These are phyloP conservation scores for Antedon mediterranea DNA, from an alignment of 53 echinoderm and acorn worm genomes.

Conservation along the genomic window DNA sequence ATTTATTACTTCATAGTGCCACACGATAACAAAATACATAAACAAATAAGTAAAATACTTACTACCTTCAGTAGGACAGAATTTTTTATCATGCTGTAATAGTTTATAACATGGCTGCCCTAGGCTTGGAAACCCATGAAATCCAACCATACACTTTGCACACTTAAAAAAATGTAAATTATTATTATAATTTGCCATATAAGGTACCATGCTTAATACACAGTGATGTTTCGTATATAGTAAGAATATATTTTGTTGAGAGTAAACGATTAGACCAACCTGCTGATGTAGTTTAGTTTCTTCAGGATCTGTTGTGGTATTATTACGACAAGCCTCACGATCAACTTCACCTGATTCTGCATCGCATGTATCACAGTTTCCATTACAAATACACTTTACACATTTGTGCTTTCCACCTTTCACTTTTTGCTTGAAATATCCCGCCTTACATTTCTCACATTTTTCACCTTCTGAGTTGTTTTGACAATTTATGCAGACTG, in stretches of 20 bases:
- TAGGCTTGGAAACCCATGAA: slow-evolving; percentile 42
- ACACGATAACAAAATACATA: too few species aligned
- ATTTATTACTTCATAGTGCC: too few species aligned
- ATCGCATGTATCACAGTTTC: slow-evolving; percentile 66
- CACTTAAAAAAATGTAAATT: slow-evolving; percentile 13
- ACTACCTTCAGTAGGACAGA: too few species aligned
- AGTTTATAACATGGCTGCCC: slow-evolving; percentile 61
- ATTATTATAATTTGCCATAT: too few species aligned
- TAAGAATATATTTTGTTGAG: too few species aligned
- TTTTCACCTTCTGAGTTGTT: slow-evolving; percentile 53
- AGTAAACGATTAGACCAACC: too few species aligned
- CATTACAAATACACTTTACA: slow-evolving; percentile 79
- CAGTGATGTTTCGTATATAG: too few species aligned
- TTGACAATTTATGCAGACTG: slow-evolving; percentile 50
- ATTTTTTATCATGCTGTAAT: neutral
- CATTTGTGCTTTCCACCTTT: too few species aligned
- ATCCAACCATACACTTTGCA: slow-evolving; percentile 44
- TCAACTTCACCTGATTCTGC: slow-evolving; percentile 23
- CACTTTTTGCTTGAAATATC: slow-evolving; percentile 73
- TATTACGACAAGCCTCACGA: slow-evolving; percentile 51
- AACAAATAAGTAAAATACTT: too few species aligned
- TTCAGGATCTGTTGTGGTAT: slow-evolving; percentile 48
- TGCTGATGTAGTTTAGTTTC: slow-evolving; percentile 45
- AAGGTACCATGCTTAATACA: too few species aligned
- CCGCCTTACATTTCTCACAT: slow-evolving; percentile 57